Evolutionary conservation across 2,888 invertebrate species (phyloP).

Genomic region (Himalopsyche anomala): DNA sequence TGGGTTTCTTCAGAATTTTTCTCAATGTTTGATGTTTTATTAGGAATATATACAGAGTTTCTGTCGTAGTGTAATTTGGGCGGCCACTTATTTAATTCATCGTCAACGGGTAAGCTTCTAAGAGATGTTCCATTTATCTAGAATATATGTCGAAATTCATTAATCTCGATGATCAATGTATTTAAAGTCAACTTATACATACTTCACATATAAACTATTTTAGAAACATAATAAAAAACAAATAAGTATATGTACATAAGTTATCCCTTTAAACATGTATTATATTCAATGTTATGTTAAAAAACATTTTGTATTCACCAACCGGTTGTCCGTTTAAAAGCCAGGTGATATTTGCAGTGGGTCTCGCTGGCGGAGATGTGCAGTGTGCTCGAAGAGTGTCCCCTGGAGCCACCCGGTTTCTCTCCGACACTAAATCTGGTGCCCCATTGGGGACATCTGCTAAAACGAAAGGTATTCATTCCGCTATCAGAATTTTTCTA

Average conservation of each 20-base stretch:
- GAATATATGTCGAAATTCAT: background rate
- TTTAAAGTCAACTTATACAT: too few species aligned
- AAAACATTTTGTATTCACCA: background rate
- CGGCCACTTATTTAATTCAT: background rate
- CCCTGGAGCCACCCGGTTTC: conserved; percentile 83
- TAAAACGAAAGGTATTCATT: conserved; percentile 10
- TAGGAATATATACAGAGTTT: conserved; percentile 10
- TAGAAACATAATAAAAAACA: too few species aligned
- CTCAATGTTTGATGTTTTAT: conserved; percentile 6
- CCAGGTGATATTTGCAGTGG: conserved; percentile 82
- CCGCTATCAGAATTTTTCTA: too few species aligned
- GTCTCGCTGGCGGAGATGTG: conserved; percentile 81
- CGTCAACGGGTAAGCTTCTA: background rate
- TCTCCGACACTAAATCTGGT: conserved; percentile 81
- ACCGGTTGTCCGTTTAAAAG: conserved; percentile 59
- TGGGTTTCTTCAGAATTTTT: background rate
- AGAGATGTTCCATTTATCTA: conserved; percentile 54
- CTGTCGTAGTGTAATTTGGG: background rate
- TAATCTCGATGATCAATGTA: background rate
- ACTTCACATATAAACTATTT: too few species aligned
- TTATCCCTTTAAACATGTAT: too few species aligned
- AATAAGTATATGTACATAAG: too few species aligned
- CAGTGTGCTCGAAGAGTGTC: conserved; percentile 83
- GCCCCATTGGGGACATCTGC: conserved; percentile 82
- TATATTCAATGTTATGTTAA: too few species aligned